Evolutionary conservation across 2,888 invertebrate species (phyloP), one percentile per base, ranked within the genome.

Genomic region (Shargacucullia verbasci): DNA sequence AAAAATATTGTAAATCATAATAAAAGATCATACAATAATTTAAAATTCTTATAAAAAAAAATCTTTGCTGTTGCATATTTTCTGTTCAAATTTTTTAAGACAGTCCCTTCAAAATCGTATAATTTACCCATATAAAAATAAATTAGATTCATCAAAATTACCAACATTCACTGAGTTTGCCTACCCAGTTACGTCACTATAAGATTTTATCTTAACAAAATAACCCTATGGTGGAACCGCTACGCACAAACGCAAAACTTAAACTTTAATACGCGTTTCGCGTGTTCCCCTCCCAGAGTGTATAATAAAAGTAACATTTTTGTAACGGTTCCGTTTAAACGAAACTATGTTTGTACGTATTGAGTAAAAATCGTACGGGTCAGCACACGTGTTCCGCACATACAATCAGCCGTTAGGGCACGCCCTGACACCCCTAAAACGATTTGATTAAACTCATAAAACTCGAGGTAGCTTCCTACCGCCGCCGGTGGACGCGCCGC

Each of bases 361-460:
- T 71, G 68, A 65, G 69, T 72, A 69, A 66, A 76, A 78, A 81
- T 79, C 63, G 82, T 73, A 70, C 65, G 79, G 86, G 84, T 89
- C 88, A 87, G 87, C 87, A 85, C 86, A 86, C 84, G 85, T 89
- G 86, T 84, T 84, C 81, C 74, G 75, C 76, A 81, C 85, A 87
- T 87, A 87, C 88, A 89, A 90, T 90, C 87, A 87, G 81, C 85
- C 85, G 85, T 87, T 86, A 84, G 79, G 82, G 81, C 84, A 81
- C 81, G 80, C 84, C 84, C 85, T 88, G 87, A 87, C 89, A 87
- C 86, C 88, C 86, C 86, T 88, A 81, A 84, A 88, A 86, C 87
- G 85, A 87, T 92, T 92, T 92, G 91, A 92, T 92, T 92, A 92
- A 92, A 92, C 85, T 90, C 90, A 88, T 91, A 91, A 91, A 92